phyloP scores from a whole-genome alignment of 2,797 vertebrate genomes.

The Mycteria americana region DNA sequence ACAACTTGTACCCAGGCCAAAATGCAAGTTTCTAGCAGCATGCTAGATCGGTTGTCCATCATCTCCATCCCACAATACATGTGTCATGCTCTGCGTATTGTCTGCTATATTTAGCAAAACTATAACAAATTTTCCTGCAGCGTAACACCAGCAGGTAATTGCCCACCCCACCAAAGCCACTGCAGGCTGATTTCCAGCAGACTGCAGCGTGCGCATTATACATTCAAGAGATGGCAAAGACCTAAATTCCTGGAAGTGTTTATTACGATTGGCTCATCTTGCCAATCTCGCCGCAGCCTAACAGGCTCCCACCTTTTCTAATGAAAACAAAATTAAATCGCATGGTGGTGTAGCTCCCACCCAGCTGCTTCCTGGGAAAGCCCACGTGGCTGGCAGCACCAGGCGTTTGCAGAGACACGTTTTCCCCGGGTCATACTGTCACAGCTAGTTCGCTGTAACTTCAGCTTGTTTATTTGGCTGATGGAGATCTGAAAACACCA shows the following conservation, averaged over 20 bases:
- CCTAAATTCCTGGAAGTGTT: slow-evolving; percentile 11
- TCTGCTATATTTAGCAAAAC: background rate
- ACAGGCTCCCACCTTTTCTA: background rate
- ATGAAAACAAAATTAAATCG: background rate
- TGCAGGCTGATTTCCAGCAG: background rate
- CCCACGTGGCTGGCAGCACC: background rate
- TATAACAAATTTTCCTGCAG: background rate
- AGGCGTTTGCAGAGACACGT: background rate
- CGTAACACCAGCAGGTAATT: background rate
- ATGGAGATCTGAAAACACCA: background rate
- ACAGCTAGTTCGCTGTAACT: background rate
- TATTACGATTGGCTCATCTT: background rate
- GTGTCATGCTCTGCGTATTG: background rate
- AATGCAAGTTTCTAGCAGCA: background rate
- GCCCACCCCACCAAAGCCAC: background rate
- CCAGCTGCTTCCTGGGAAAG: background rate
- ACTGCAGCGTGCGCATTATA: background rate
- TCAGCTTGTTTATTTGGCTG: background rate
- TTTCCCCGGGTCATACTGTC: background rate
- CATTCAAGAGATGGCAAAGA: background rate
- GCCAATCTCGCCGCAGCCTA: background rate
- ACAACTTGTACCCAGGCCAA: background rate
- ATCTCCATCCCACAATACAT: background rate
- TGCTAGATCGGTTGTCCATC: background rate
- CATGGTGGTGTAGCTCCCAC: background rate